Percentiles rank a stretch among this genome's conserved stretches.
These are phyloP conservation scores for Drosophila basisetae DNA, from an alignment of 2,888 invertebrate species.

Conservation along the genomic window DNA sequence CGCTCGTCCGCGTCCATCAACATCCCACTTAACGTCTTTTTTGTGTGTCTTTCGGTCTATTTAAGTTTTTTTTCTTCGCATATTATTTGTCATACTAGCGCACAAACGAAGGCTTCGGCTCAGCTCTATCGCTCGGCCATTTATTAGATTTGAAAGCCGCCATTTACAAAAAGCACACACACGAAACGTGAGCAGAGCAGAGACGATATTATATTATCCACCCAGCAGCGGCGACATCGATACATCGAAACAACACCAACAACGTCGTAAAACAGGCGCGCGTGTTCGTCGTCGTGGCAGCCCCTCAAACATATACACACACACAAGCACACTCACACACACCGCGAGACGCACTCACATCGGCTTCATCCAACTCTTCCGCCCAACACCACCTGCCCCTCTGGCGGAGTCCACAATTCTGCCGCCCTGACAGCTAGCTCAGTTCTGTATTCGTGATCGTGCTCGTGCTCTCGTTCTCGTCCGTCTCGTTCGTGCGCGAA, in stretches of 20 bases:
- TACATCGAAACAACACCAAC: conserved; percentile 49
- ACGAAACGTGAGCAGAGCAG: conserved; percentile 66
- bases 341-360: conserved; percentile 36
- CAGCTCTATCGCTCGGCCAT: conserved; percentile 41
- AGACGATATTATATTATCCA: conserved; percentile 65
- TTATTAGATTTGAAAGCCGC: conserved; percentile 70
- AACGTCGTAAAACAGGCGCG: conserved; percentile 68
- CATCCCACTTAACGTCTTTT: conserved; percentile 76
- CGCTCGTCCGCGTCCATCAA: conserved; percentile 82
- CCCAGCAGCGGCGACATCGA: conserved; percentile 70
- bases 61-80: conserved; percentile 7
- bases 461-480: conserved; percentile 64
- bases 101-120: conserved; percentile 50
- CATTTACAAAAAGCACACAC: conserved; percentile 52
- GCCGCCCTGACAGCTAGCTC: conserved; percentile 48
- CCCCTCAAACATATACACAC: conserved; percentile 46
- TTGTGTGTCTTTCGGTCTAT: conserved; percentile 22
- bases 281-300: conserved; percentile 71
- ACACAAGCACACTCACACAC: conserved; percentile 26
- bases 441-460: conserved; percentile 60
- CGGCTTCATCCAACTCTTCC: conserved; percentile 57
- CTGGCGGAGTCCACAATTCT: conserved; percentile 28
- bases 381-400: conserved; percentile 45
- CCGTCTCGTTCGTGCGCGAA: conserved; percentile 41
- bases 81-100: conserved; percentile 18